These are phyloP conservation scores for Gobio gobio DNA, from an alignment of 2,113 vertebrate genomes.

Conservation along the genomic window DNA sequence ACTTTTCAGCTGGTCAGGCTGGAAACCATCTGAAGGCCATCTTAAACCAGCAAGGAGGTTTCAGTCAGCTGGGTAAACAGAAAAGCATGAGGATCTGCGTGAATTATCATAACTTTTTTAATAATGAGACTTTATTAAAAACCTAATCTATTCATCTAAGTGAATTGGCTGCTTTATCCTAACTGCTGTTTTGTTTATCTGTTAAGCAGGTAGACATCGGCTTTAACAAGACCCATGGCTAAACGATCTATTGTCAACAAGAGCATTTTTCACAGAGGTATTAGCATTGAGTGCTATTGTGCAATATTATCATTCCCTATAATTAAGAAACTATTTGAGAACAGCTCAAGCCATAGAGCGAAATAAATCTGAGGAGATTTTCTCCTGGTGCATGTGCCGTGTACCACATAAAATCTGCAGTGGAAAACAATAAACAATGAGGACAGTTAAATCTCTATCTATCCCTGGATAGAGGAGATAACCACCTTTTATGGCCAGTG, in stretches of 20 bases:
- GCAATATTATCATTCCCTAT: constrained; percentile 46
- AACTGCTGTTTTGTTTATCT: neutral
- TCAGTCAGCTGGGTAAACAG: neutral
- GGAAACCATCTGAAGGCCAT: too few relatives aligned
- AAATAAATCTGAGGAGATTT: constrained; percentile 54
- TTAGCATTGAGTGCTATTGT: constrained; percentile 51
- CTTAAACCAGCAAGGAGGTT: neutral
- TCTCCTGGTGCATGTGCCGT: constrained; percentile 60
- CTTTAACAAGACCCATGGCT: constrained; percentile 20
- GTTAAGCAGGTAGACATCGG: constrained; percentile 16
- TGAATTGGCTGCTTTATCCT: neutral
- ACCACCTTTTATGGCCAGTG: constrained; percentile 72
- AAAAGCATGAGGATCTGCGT: too few relatives aligned
- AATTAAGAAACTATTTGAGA: constrained; percentile 52
- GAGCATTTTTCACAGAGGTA: constrained; percentile 40
- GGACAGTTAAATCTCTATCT: constrained; percentile 83
- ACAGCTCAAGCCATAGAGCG: constrained; percentile 47
- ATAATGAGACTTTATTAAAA: neutral
- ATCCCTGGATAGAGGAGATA: constrained; percentile 72
- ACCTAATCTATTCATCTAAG: neutral
- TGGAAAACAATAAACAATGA: constrained; percentile 72
- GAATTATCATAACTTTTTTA: neutral
- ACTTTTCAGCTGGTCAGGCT: neutral
- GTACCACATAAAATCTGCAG: constrained; percentile 65
- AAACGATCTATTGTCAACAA: constrained; percentile 29